These are phyloP conservation scores for Aradus depressus DNA, from an alignment of 2,888 invertebrate genomes.

Conservation along the genomic window DNA sequence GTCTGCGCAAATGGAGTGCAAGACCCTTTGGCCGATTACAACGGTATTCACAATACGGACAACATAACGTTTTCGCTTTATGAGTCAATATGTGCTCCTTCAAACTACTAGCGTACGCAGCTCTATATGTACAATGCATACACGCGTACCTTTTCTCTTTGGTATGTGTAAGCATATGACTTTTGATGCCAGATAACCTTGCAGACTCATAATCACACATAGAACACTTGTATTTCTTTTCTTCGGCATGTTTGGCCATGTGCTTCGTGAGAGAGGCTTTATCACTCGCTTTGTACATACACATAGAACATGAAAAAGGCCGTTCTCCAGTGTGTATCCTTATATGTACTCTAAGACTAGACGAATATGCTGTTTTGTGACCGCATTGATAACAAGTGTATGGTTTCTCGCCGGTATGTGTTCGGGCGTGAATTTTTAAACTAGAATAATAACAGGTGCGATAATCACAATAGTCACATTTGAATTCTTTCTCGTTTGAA, in stretches of 20 bases:
- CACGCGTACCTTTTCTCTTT: slow-evolving; percentile 12
- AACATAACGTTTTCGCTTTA: slow-evolving; percentile 6
- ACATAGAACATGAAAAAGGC: slow-evolving; percentile 7
- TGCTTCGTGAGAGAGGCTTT: neutral
- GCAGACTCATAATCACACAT: slow-evolving; percentile 4
- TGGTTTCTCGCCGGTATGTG: slow-evolving; percentile 13
- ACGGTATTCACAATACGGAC: slow-evolving; percentile 8
- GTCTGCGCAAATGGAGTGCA: slow-evolving; percentile 1
- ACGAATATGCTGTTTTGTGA: slow-evolving; percentile 4
- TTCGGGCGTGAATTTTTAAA: slow-evolving; percentile 7
- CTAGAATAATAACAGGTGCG: slow-evolving; percentile 7
- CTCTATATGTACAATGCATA: slow-evolving; percentile 4
- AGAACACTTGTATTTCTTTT: slow-evolving; percentile 6
- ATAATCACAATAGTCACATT: slow-evolving; percentile 7
- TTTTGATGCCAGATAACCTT: slow-evolving; percentile 1
- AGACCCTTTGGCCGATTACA: slow-evolving; percentile 5
- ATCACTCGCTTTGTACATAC: slow-evolving; percentile 1
- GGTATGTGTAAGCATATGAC: slow-evolving; percentile 13
- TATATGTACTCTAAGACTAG: slow-evolving; percentile 10
- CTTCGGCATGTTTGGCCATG: neutral
- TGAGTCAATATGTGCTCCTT: slow-evolving; percentile 11
- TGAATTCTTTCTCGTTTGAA: slow-evolving; percentile 7
- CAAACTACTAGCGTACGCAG: slow-evolving; percentile 9
- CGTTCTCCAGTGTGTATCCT: slow-evolving; percentile 13
- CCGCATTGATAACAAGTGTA: slow-evolving; percentile 9